Evolutionary conservation across 1,140 invertebrate species (phyloP).

Genomic region (Eufriesea mexicana): DNA sequence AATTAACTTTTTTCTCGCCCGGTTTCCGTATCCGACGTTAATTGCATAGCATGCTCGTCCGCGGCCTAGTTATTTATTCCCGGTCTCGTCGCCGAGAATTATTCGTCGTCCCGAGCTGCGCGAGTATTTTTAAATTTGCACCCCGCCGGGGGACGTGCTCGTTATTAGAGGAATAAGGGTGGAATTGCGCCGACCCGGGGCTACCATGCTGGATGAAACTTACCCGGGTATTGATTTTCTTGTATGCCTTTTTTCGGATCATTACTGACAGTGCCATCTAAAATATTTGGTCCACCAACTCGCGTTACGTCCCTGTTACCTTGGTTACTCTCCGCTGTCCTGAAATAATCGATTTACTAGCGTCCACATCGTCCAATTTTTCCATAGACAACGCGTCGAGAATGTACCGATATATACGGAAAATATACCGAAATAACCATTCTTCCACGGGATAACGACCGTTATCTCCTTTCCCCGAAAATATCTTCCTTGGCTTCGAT

Average conservation of each 20-base stretch:
- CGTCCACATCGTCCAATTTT: too few relatives aligned
- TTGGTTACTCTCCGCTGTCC: too few relatives aligned
- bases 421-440: not conserved
- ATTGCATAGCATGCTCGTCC: not conserved
- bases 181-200: not conserved
- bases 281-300: not conserved
- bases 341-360: too few relatives aligned
- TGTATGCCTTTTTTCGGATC: not conserved
- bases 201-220: not conserved
- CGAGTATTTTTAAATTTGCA: constrained; percentile 29
- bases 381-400: too few relatives aligned
- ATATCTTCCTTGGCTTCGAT: too few relatives aligned
- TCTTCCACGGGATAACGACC: not conserved
- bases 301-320: too few relatives aligned
- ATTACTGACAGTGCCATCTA: not conserved
- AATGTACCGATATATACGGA: too few relatives aligned
- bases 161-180: constrained; percentile 26
- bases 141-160: not conserved
- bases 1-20: constrained; percentile 10
- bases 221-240: not conserved
- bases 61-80: constrained; percentile 19
- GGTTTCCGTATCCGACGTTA: not conserved
- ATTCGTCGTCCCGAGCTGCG: not conserved
- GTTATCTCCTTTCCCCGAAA: not conserved
- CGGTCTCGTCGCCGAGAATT: constrained; percentile 17